phyloP scores from a whole-genome alignment of 2,113 vertebrate genomes.

The Phyllostomus discolor region DNA sequence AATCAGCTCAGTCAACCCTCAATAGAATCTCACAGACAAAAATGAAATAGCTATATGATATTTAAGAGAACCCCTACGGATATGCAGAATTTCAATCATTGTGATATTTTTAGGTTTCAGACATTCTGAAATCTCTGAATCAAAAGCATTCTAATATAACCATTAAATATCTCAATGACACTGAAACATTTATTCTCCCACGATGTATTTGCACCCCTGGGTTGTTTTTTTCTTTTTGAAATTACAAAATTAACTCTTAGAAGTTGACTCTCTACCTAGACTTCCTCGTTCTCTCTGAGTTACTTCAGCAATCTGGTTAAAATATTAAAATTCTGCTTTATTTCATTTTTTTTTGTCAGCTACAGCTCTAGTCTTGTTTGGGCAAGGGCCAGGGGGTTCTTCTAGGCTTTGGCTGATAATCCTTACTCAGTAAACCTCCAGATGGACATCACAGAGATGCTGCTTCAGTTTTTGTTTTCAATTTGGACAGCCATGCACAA shows the following conservation, averaged over 20 bases:
- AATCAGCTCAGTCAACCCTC: conserved; percentile 17
- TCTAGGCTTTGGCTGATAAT: conserved; percentile 67
- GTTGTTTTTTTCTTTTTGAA: not conserved
- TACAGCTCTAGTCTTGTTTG: conserved; percentile 55
- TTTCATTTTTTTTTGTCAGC: conserved; percentile 27
- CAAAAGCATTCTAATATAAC: conserved; percentile 31
- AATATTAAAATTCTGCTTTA: conserved; percentile 52
- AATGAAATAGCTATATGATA: not conserved
- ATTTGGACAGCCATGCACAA: conserved; percentile 31
- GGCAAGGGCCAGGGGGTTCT: conserved; percentile 8
- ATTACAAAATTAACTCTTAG: conserved; percentile 36
- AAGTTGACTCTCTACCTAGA: conserved; percentile 43
- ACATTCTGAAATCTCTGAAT: conserved; percentile 44
- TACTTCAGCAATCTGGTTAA: conserved; percentile 40
- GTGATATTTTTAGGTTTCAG: conserved; percentile 43
- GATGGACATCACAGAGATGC: conserved; percentile 53
- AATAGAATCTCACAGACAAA: conserved; percentile 13
- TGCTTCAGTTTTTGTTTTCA: conserved; percentile 29
- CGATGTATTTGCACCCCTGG: not conserved
- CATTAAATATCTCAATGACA: conserved; percentile 57
- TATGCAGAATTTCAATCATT: conserved; percentile 29
- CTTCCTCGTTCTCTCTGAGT: conserved; percentile 47
- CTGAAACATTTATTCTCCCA: conserved; percentile 30
- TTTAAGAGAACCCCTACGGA: conserved; percentile 36
- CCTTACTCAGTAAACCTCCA: conserved; percentile 64